Base-by-base conservation (phyloP, 2,888 invertebrate species). In the Synergus gifuensis region DNA sequence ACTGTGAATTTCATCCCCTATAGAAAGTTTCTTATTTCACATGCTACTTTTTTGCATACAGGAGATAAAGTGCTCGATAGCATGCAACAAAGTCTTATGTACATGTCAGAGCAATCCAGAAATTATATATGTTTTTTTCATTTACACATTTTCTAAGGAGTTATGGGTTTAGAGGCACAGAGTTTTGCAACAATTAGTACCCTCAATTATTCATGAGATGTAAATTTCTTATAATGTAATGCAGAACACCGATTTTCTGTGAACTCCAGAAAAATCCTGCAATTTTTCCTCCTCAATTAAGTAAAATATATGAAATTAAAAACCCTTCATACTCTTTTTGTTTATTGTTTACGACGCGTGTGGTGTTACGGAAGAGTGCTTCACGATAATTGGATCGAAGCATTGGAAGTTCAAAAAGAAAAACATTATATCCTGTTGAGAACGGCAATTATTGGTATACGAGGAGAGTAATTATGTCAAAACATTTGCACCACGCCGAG, bases 331-430 rank as follows among this genome's bases (percentile, higher is more conserved):
- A 69, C n/a, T 69, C 28, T 69, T 69, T 49, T 22, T n/a, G 36
- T 28, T 49, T 28, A 69, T 49, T 69, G 49, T 69, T 49, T 49
- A 69, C 49, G 49, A 49, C 49, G 49, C 69, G 69, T 69, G 49
- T 49, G 28, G 16, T 49, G 36, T 69, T 36, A 69, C 49, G 49
- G 69, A 69, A 69, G 69, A 69, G 49, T 44, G 69, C 69, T 69
- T 69, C 49, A 49, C 16, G 11, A 49, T 69, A 69, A 69, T 69
- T 69, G 49, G 49, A 69, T 69, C 40, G 36, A 9, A 49, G 28
- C 49, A 22, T 28, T 69, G 49, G 18, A 69, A 69, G 28, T 69
- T 46, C 49, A 42, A 42, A 66, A 69, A 49, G 44, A 67, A 69
- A 16, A 66, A 66, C 18, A 42, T 69, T 18, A 49, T 69, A 69